Evolutionary conservation across 1,140 invertebrate species (phyloP).

Genomic region (Apis laboriosa): DNA sequence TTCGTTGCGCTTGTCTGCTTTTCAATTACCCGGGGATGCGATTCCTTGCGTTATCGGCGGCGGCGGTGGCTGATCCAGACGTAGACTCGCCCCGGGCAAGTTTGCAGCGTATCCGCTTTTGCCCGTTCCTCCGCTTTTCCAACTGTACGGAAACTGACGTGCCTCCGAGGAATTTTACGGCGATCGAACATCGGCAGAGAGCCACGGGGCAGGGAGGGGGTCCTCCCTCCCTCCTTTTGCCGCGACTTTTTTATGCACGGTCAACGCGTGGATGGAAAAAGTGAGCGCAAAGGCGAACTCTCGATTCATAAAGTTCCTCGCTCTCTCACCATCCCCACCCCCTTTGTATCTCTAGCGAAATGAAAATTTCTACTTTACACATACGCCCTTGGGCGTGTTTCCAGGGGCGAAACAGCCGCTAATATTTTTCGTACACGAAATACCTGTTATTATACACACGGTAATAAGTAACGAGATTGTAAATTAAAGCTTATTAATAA

Average conservation of each 20-base stretch:
- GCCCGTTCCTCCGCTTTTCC: conserved; percentile 2
- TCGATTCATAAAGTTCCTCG: neutral
- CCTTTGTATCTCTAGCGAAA: neutral
- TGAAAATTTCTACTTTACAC: conserved; percentile 12
- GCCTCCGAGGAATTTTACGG: conserved; percentile 40
- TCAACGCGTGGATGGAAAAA: conserved; percentile 58
- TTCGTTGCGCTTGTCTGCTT: conserved; percentile 47
- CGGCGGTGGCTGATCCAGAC: conserved; percentile 61
- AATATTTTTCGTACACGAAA: neutral
- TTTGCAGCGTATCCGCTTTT: conserved; percentile 34
- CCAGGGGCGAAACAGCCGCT: no score
- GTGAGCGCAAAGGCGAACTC: neutral
- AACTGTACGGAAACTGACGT: conserved; percentile 26
- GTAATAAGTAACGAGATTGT: no score
- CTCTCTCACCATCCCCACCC: no score
- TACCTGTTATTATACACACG: neutral
- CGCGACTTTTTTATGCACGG: conserved; percentile 57
- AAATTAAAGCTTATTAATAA: no score
- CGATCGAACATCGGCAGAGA: conserved; percentile 23
- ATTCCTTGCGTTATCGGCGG: conserved; percentile 55
- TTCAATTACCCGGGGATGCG: conserved; percentile 60
- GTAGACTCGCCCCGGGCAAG: conserved; percentile 40
- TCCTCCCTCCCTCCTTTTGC: neutral
- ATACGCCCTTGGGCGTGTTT: neutral
- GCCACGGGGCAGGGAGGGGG: no score